Conservation (phyloP, 2,888 invertebrate genomes). For the Oasisia sp. region DNA sequence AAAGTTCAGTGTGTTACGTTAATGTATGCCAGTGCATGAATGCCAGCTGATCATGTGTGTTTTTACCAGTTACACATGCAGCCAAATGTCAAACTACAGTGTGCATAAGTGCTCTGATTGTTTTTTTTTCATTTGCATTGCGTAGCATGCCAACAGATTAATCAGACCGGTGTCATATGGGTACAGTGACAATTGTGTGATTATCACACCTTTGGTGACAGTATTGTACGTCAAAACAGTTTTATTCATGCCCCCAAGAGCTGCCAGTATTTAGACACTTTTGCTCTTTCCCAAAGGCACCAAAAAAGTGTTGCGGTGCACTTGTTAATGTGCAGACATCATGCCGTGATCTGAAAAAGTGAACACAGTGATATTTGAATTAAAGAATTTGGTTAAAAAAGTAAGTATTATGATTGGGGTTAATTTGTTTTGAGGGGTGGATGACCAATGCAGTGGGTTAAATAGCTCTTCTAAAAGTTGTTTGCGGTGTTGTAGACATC, state of each 20-base stretch:
- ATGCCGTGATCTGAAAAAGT: neutral
- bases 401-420: neutral
- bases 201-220: neutral
- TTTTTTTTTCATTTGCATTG: neutral
- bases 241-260: neutral
- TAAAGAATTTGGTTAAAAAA: neutral
- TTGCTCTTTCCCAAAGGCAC: neutral
- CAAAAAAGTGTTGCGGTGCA: neutral
- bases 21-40: neutral
- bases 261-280: neutral
- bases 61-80: neutral
- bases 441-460: neutral
- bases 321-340: neutral
- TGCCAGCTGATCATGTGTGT: neutral
- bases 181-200: neutral
- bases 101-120: neutral
- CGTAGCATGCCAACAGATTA: neutral
- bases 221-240: neutral
- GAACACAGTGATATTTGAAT: neutral
- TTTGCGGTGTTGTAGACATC: neutral
- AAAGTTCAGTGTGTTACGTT: neutral
- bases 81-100: conserved; percentile 12
- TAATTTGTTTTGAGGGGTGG: neutral
- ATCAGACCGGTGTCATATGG: neutral
- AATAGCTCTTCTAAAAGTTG: neutral